A percentile compares a stretch with the other conserved stretches of the same genome.
phyloP scores from a whole-genome alignment of 92 coral and sea anemone species.

The Montipora capitata region DNA sequence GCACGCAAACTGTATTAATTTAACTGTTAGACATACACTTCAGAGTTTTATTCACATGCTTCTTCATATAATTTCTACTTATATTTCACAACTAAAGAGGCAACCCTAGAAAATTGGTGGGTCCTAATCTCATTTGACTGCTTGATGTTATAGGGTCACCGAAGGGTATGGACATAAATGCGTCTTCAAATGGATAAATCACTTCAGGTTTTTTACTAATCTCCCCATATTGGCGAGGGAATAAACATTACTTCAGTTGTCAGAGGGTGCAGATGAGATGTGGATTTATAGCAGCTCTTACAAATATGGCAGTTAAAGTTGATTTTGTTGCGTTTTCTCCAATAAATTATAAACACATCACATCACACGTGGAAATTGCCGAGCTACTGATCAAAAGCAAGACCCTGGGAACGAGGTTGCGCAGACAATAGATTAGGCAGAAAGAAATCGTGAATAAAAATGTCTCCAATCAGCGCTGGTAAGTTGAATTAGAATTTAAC shows the following conservation, averaged over 20 bases:
- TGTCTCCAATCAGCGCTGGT: not conserved
- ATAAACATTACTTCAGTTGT: conserved; percentile 7
- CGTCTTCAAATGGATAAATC: not conserved
- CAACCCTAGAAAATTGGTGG: not conserved
- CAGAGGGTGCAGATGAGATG: conserved; percentile 1
- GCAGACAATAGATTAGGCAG: conserved; percentile 3
- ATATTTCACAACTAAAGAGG: not conserved
- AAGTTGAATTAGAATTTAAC: not conserved
- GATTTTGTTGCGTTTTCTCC: not conserved
- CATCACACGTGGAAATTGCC: not conserved
- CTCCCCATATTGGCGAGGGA: not conserved
- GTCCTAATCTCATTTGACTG: not conserved
- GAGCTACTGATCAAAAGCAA: not conserved
- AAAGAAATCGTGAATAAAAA: not conserved
- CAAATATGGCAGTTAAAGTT: conserved; percentile 11
- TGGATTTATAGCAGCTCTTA: not conserved
- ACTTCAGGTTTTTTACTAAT: not conserved
- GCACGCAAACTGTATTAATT: not conserved
- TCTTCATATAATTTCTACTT: not conserved
- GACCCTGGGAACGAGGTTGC: not conserved
- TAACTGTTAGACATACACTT: not conserved
- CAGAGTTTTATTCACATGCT: not conserved
- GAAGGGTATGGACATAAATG: not conserved
- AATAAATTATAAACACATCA: conserved; percentile 7
- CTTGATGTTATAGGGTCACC: not conserved